Percentiles rank a stretch among this genome's conserved stretches.
phyloP scores from a whole-genome alignment of 2,113 vertebrate genomes.

The Phylloscopus whistleri region DNA sequence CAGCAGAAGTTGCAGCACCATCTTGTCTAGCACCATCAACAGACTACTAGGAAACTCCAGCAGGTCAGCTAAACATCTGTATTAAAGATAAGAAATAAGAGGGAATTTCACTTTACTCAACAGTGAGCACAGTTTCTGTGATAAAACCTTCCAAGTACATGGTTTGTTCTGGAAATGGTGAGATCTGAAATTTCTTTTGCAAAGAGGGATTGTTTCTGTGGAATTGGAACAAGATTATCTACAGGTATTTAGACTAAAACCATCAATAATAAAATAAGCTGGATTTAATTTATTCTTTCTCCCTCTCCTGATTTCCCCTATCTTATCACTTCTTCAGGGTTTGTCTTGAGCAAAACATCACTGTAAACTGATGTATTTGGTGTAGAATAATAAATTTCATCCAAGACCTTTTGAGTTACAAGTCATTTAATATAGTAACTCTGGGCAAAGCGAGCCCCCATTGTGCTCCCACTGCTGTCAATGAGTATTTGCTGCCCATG shows the following conservation, averaged over 20 bases:
- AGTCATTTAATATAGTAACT: conserved; percentile 29
- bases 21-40: not conserved
- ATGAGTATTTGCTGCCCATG: not conserved
- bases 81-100: not conserved
- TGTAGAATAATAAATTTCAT: conserved; percentile 23
- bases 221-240: not conserved
- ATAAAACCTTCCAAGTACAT: not conserved
- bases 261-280: not conserved
- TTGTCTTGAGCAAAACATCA: conserved; percentile 6
- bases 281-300: not conserved
- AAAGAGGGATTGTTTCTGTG: not conserved
- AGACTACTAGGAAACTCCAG: not conserved
- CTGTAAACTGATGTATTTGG: not conserved
- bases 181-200: not conserved
- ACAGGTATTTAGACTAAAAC: not conserved
- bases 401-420: not conserved
- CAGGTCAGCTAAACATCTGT: not conserved
- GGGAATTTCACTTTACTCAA: not conserved
- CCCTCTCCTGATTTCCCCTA: not conserved
- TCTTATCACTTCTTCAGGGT: not conserved
- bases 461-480: not conserved
- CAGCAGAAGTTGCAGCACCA: not conserved
- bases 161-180: not conserved
- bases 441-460: not conserved
- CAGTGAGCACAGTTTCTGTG: not conserved